phyloP scores from a whole-genome alignment of 2,797 vertebrate species.

The Pseudochirops cupreus region DNA sequence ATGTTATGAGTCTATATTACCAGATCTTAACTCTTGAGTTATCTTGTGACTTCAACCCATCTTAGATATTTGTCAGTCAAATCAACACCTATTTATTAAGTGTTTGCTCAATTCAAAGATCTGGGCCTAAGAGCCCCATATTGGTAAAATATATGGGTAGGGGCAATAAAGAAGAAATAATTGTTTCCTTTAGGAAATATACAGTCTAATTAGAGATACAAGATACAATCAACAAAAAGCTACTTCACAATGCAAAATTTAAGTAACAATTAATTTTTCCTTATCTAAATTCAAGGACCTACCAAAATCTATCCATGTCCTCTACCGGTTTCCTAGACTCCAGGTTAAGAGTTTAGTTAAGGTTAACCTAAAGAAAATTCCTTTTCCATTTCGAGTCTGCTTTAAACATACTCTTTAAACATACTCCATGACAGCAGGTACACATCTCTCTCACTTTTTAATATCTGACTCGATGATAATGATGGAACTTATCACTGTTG shows the following conservation, averaged over 20 bases:
- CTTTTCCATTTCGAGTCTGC: not conserved
- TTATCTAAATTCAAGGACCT: not conserved
- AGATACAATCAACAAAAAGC: not conserved
- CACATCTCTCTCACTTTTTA: not conserved
- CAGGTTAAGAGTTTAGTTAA: not conserved
- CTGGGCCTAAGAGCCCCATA: too few species aligned
- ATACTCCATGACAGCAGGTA: not conserved
- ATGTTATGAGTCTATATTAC: not conserved
- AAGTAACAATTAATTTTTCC: not conserved
- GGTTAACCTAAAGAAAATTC: not conserved
- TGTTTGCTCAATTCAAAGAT: not conserved
- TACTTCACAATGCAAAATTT: not conserved
- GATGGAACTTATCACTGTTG: not conserved
- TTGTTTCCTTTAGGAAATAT: not conserved
- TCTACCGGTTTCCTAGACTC: not conserved
- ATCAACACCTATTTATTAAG: not conserved
- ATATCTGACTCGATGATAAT: not conserved
- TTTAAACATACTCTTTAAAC: not conserved
- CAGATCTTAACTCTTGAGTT: not conserved
- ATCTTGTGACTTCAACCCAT: not conserved
- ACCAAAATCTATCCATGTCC: not conserved
- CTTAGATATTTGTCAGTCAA: not conserved
- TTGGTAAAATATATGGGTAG: not conserved
- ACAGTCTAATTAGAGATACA: not conserved
- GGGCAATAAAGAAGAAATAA: too few species aligned